A percentile compares a stretch with the other conserved stretches of the same genome.
Conservation (phyloP, 2,888 invertebrate species). For the Punctoribates punctum region DNA sequence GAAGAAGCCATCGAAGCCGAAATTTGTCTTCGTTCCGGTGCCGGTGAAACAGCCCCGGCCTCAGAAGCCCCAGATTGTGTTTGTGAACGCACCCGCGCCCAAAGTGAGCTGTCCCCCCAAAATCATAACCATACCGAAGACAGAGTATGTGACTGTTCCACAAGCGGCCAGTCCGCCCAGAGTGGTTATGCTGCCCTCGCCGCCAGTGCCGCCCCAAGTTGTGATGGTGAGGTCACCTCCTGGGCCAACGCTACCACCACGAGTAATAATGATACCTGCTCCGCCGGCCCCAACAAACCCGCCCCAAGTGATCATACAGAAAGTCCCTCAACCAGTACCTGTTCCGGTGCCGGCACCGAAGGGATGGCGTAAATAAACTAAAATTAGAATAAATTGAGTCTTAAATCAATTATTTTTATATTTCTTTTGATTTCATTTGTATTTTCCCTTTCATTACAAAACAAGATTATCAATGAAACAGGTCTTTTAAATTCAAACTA, state of each 20-base stretch:
- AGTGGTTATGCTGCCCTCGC: background rate
- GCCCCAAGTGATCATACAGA: conserved; percentile 7
- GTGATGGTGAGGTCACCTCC: background rate
- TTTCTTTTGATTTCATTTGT: background rate
- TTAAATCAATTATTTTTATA: background rate
- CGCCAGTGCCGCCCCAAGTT: conserved; percentile 13
- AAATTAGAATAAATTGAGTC: background rate
- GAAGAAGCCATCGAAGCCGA: background rate
- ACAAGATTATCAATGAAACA: background rate
- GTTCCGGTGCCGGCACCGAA: background rate
- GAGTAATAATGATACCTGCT: background rate
- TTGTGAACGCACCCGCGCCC: background rate
- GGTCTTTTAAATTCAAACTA: background rate
- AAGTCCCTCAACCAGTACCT: background rate
- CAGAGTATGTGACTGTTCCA: conserved; percentile 16
- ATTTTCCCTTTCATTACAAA: background rate
- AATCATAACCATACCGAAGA: background rate
- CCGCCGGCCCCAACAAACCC: background rate
- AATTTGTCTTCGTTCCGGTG: background rate
- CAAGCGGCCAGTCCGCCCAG: background rate
- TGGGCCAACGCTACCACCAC: background rate
- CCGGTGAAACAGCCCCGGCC: background rate
- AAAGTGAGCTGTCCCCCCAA: conserved; percentile 10
- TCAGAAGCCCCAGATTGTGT: background rate
- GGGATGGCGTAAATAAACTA: background rate